Evolutionary conservation across 2,797 vertebrate species (phyloP), one percentile per base, ranked within the genome.

Genomic region (Avahi laniger): DNA sequence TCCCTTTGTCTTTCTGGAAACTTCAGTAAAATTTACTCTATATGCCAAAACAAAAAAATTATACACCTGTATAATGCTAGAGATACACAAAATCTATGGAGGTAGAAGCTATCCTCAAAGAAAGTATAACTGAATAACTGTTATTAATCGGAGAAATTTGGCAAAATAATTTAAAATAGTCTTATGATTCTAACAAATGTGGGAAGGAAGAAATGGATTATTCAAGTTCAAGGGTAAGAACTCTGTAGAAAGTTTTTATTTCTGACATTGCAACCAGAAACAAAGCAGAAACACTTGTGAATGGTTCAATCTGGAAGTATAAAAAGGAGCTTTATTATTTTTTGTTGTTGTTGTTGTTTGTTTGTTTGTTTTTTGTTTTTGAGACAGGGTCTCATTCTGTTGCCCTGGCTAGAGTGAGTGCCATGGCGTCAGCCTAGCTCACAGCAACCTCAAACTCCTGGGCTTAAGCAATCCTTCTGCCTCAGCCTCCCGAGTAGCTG

Each of bases 1-100:
- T 83, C 28, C 28, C 33, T 80, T 81, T 65, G 30, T 59, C 30
- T 85, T 91, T 52, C 73, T 83, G 48, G 38, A 94, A 89, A 88
- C 26, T 93, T 85, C 72, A 59, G 76, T 81, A 57, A 87, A 96
- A n/a, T n/a, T 93, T 88, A 89, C 17, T 85, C 24, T 52, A 80
- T 4, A 35, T 26, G 20, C 12, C 15, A 81, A 91, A 70, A 46
- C 41, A 63, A 38, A 78, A 81, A 82, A 82, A 5, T 48, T 20
- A 41, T 48, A 41, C 0, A 14, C 30, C 15, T 80, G 24, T 35
- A 50, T 52, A 48, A 59, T 33, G 12, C 48, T 69, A 81, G 57
- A 78, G 14, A 28, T 38, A 69, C n/a, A 73, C 17, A 85, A 46
- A 70, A 88, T 33, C 15, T 35, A 30, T 12, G n/a, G 43, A 84